Base-by-base conservation (phyloP, 37 sponge, comb jelly and placozoan genomes). In the Crambe crambe region DNA sequence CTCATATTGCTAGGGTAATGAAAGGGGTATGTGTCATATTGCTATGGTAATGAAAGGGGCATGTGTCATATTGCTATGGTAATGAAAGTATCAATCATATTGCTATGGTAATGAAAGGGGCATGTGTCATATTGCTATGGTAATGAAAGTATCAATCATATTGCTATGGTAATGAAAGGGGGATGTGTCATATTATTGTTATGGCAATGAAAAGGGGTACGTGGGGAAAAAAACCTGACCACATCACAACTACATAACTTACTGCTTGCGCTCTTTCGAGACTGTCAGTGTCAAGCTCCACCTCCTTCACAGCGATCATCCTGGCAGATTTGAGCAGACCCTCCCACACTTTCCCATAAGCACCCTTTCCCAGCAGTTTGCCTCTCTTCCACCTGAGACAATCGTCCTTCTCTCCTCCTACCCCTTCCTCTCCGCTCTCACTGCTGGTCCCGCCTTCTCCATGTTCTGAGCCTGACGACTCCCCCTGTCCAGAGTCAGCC, bases 241-340 rank as follows among this genome's bases (percentile, higher is more conserved):
- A 10, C 18, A 54, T 54, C 56, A 54, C 56, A 54, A 10, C 56
- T 35, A 12, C n/a, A 1, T 2, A 15, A 80, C 95, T 82, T 43
- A 95, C 95, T 12, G 72, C 43, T 43, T 90, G 67, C 4, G 93
- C 96, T 57, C 62, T 84, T 58, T 92, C 81, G 29, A 56, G 54
- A n/a, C 56, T 58, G 10, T 87, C 93, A 75, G 39, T 43, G 57
- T 96, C 90, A 2, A 96, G 83, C 65, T 88, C 89, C 73, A 96
- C 91, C 74, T 96, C 93, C 56, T 96, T 96, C 56, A 96, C 94
- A 22, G 96, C 96, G 1, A 96, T 93, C 80, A 93, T 75, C 56
- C 76, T 77, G 37, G 89, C 92, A 0, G 91, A 78, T 58, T 90
- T 81, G 74, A 86, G 56, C 29, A 94, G 82, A 40, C 95, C 95